These are phyloP conservation scores for Malurus cyaneus DNA, from an alignment of 2,113 vertebrate species.

Conservation along the genomic window DNA sequence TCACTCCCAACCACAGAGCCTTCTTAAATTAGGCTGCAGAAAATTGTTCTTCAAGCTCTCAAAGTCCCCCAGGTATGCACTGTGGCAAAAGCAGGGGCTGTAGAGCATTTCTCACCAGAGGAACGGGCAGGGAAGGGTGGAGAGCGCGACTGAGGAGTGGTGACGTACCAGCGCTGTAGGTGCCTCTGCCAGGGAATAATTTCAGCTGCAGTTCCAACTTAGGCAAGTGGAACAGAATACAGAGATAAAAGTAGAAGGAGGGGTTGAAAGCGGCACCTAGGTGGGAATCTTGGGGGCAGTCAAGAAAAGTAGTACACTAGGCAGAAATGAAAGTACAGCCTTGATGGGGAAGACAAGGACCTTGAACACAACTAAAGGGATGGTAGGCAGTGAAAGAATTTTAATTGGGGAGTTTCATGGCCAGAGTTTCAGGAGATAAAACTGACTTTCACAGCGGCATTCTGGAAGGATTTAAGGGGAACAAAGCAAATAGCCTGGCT, in stretches of 20 bases:
- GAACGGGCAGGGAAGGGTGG: background rate
- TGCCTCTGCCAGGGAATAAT: background rate
- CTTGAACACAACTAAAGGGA: constrained; percentile 1
- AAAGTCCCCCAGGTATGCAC: background rate
- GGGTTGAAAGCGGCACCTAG: background rate
- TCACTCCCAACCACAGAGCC: background rate
- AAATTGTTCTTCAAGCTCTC: background rate
- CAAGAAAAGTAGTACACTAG: background rate
- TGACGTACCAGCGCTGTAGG: background rate
- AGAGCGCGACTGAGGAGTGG: background rate
- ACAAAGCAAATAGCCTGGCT: constrained; percentile 41
- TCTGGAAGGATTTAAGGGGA: constrained; percentile 30
- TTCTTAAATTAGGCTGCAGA: background rate
- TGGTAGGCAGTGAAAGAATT: constrained; percentile 22
- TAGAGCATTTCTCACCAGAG: background rate
- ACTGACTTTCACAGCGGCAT: constrained; percentile 26
- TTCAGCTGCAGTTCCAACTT: background rate
- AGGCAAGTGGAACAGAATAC: background rate
- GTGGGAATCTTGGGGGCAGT: constrained; percentile 12
- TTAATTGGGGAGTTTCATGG: constrained; percentile 47
- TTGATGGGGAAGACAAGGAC: constrained; percentile 11
- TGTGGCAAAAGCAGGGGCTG: background rate
- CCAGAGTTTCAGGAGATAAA: constrained; percentile 50
- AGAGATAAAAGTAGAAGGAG: constrained; percentile 15
- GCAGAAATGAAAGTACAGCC: constrained; percentile 26